These are phyloP conservation scores for Penaeus chinensis DNA, from an alignment of 1,140 invertebrate species.

Conservation along the genomic window DNA sequence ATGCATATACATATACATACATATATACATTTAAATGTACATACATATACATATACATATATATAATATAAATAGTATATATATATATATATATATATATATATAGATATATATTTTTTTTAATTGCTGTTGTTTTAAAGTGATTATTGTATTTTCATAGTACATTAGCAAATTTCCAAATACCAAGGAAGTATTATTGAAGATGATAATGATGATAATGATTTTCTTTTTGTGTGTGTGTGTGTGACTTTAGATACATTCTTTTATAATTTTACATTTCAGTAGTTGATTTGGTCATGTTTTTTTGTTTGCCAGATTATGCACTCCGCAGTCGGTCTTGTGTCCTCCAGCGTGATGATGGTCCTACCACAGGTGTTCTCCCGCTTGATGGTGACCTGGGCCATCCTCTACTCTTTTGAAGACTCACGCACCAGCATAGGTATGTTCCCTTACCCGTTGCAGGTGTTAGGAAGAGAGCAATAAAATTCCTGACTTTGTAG, in stretches of 20 bases:
- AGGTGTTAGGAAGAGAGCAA: neutral
- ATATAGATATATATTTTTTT: neutral
- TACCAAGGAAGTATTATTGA: too few relatives aligned
- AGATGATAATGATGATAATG: too few relatives aligned
- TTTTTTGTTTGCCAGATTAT: conserved; percentile 76
- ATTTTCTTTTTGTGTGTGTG: too few relatives aligned
- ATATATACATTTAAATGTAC: too few relatives aligned
- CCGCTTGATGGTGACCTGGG: conserved; percentile 87
- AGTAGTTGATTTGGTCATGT: conserved; percentile 65
- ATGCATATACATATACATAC: too few relatives aligned
- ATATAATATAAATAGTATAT: too few relatives aligned
- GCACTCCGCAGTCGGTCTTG: conserved; percentile 82
- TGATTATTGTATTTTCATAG: too few relatives aligned
- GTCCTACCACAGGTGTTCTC: conserved; percentile 91
- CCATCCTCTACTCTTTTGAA: conserved; percentile 80
- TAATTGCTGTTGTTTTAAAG: too few relatives aligned
- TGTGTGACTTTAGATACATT: neutral
- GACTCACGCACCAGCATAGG: conserved; percentile 75
- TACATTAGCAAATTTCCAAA: too few relatives aligned
- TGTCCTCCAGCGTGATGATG: conserved; percentile 83
- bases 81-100: too few relatives aligned
- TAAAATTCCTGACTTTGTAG: neutral
- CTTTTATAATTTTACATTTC: neutral
- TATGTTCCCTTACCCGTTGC: conserved; percentile 11
- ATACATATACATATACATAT: too few relatives aligned